Evolutionary conservation across 2,797 vertebrate genomes (phyloP), one percentile per base, ranked within the genome.

Genomic region (Sebastes ruberrimus): DNA sequence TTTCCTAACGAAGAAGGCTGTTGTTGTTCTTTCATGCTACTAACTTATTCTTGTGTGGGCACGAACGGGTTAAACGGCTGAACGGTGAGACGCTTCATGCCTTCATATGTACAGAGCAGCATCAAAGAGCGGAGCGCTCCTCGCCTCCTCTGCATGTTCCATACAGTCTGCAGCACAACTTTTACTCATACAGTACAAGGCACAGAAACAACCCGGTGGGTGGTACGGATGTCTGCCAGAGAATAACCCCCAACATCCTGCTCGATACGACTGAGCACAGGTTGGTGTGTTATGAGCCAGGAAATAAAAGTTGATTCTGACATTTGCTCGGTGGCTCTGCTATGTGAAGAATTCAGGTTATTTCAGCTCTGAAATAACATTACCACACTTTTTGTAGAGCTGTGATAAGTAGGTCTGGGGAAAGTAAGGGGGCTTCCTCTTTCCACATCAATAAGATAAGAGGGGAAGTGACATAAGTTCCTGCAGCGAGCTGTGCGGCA

Each of bases 111-210:
- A 64, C 81, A 71, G 61, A 68, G 38, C 83, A 46, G 84, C 81
- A 85, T 91, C 86, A 93, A 93, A 93, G 91, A 71, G 35, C 10
- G 61, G 57, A 86, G 81, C 82, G 53, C 83, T 82, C 64, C 71
- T 80, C 73, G 75, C 92, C 95, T 95, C 96, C 95, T 95, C 95
- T 93, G 94, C 94, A 92, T 95, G 90, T 96, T 96, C 95, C 95
- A 88, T 89, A 86, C 76, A 82, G 91, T 93, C 76, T 80, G 63
- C 71, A 72, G 71, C n/a, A 52, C 6, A 73, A 71, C 80, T 81
- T 88, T 84, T 88, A 86, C 81, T 89, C 80, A 84, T 81, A 91
- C 89, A 87, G 85, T 85, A 76, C 35, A 35, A 69, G 68, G 16
- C 57, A 32, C 71, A 82, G 70, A 84, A 89, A 81, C 87, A 82